phyloP scores from a whole-genome alignment of 2,888 invertebrate genomes.

The Zeuzera pyrina region DNA sequence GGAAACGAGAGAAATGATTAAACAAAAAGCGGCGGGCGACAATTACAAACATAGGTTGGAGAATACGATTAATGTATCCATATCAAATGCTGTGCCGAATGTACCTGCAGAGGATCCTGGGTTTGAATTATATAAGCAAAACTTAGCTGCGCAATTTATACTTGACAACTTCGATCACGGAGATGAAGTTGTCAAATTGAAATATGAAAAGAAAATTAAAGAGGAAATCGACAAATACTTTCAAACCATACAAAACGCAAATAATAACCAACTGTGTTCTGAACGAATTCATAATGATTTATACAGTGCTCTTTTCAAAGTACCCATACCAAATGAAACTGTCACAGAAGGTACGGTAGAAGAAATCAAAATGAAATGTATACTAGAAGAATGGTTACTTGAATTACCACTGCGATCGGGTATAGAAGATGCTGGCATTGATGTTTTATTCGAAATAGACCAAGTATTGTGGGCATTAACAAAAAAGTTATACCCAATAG shows the following conservation, averaged over 20 bases:
- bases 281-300: constrained; percentile 39
- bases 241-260: constrained; percentile 28
- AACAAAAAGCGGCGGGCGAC: constrained; percentile 29
- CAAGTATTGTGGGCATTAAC: constrained; percentile 34
- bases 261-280: constrained; percentile 27
- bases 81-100: constrained; percentile 27
- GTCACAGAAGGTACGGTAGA: constrained; percentile 35
- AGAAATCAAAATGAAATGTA: constrained; percentile 41
- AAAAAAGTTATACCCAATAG: constrained; percentile 36
- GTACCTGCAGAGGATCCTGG: constrained; percentile 28
- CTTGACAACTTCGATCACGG: constrained; percentile 45
- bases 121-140: constrained; percentile 43
- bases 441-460: constrained; percentile 31
- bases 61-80: constrained; percentile 33
- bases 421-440: constrained; percentile 18
- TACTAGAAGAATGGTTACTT: constrained; percentile 41
- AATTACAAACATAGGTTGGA: constrained; percentile 37
- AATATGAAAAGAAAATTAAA: constrained; percentile 31
- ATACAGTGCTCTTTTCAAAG: constrained; percentile 35
- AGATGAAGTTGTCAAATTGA: constrained; percentile 28
- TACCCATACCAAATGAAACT: constrained; percentile 32
- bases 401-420: constrained; percentile 34
- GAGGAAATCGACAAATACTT: constrained; percentile 34
- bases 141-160: constrained; percentile 39
- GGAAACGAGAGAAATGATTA: constrained; percentile 26